Evolutionary conservation across 2,888 invertebrate genomes (phyloP).

Genomic region (Enchytraeus crypticus): DNA sequence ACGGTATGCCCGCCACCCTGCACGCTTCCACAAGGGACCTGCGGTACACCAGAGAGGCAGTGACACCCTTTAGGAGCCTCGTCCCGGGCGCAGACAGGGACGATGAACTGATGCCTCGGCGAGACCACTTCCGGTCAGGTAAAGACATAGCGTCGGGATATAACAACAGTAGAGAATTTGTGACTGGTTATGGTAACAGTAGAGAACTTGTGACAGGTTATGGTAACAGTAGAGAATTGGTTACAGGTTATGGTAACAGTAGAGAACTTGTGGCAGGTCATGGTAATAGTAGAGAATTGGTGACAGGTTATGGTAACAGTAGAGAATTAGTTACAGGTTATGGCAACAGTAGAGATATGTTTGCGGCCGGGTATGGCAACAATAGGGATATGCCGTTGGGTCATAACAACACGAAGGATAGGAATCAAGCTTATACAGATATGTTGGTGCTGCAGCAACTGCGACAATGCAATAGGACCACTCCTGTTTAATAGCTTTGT

Average conservation of each 20-base stretch:
- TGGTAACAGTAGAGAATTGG: not conserved
- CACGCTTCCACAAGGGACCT: not conserved
- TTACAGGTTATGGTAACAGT: not conserved
- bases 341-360: not conserved
- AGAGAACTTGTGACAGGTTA: not conserved
- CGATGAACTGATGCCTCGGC: not conserved
- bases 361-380: not conserved
- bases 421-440: not conserved
- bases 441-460: not conserved
- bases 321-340: not conserved
- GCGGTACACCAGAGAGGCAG: not conserved
- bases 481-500: slow-evolving; percentile 9
- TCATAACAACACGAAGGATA: not conserved
- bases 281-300: not conserved
- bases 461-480: slow-evolving; percentile 1
- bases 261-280: not conserved
- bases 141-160: not conserved
- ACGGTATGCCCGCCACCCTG: no score
- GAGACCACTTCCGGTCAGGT: not conserved
- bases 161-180: not conserved
- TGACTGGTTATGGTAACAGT: not conserved
- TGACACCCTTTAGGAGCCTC: not conserved
- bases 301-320: not conserved
- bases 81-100: not conserved
- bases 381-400: not conserved